Base-by-base conservation (phyloP, 2,888 invertebrate species). In the Euplagia quadripunctaria region DNA sequence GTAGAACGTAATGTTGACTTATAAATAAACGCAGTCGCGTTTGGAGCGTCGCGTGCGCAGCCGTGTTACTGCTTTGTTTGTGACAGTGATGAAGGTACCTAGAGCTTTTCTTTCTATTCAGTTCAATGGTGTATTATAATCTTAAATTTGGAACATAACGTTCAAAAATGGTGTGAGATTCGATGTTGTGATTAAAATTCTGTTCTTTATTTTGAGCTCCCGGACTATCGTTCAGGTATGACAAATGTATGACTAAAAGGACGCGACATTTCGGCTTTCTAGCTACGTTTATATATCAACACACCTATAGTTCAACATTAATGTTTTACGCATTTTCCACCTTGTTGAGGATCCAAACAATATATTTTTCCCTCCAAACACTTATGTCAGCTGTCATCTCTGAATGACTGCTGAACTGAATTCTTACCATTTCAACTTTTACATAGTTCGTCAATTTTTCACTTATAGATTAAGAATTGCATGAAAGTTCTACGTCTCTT, bases 21-120 rank as follows among this genome's bases (percentile, higher is more conserved):
- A 95, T 93, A 94, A 94, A 94, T 96, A 95, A 93, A 93, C 91
- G 87, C 94, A 93, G 94, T 95, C 82, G 87, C 84, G 89, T 87
- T 87, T 79, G 86, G 86, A 84, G 77, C 88, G 85, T 82, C 84
- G 85, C 87, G 73, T 83, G 86, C 85, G 85, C 82, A 74, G 75
- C 80, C 77, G 79, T 70, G 84, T 77, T 77, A 67, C 79, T 73
- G 72, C 76, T 77, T 78, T 75, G 79, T 75, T 69, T 74, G 81
- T 84, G 81, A 82, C 83, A 83, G 81, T 80, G 74, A 83, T 83
- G 83, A 77, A 83, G 83, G 83, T 82, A 83, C 74, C 51, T 69
- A 20, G 52, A 43, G 41, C 58, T 70, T 43, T 79, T 51, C 41
- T 70, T 70, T n/a, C 51, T 64, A 41, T 64, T 49, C 58, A 11